Conservation (phyloP, 2,797 vertebrate genomes). For the Streptopelia turtur region DNA sequence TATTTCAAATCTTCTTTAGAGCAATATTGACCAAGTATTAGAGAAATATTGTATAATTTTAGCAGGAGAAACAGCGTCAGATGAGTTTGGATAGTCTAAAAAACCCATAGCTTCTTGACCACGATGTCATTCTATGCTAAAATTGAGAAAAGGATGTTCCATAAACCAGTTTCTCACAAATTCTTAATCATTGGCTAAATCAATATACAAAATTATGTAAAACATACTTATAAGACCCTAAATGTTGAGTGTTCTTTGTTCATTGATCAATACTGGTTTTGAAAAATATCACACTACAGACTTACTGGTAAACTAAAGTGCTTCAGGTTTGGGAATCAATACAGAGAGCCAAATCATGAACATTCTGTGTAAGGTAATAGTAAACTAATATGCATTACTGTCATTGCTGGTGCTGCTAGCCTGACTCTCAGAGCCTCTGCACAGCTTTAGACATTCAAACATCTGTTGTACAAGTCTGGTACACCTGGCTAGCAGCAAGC, state of each 20-base stretch:
- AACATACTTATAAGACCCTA: background rate
- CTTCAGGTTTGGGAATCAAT: background rate
- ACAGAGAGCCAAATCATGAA: background rate
- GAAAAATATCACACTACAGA: background rate
- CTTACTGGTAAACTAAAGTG: background rate
- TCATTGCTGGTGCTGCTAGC: background rate
- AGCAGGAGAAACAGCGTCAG: background rate
- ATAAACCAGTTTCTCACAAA: background rate
- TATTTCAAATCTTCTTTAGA: background rate
- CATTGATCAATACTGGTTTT: background rate
- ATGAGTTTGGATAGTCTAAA: background rate
- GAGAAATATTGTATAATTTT: background rate
- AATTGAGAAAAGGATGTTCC: background rate
- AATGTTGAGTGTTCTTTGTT: background rate
- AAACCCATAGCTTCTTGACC: background rate
- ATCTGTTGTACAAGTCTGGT: slow-evolving; percentile 45
- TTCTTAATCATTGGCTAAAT: background rate
- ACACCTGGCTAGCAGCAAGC: slow-evolving; percentile 57
- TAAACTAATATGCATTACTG: background rate
- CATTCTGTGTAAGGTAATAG: background rate
- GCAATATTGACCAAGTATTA: background rate
- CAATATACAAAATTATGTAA: background rate
- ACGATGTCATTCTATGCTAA: background rate
- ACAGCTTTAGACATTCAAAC: slow-evolving; percentile 57
- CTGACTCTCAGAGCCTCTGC: background rate